Percentiles rank a stretch among this genome's conserved stretches.
Conservation (phyloP, 2,888 invertebrate genomes). For the Hirtodrosophila cameraria region DNA sequence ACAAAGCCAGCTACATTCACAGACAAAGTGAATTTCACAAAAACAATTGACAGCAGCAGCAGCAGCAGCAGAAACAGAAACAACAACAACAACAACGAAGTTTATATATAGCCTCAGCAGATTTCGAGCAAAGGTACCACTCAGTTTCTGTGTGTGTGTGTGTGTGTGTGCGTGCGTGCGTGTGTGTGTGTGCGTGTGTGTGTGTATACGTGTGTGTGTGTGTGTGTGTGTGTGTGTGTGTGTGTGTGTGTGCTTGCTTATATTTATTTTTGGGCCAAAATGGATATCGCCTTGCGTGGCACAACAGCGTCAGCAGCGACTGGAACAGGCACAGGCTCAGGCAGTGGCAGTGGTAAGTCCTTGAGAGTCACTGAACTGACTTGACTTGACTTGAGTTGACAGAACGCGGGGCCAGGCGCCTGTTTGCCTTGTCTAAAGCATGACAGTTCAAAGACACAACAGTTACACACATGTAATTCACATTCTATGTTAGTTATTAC, state of each 20-base stretch:
- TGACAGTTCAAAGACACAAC: constrained; percentile 50
- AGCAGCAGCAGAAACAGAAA: constrained; percentile 11
- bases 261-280: constrained; percentile 69
- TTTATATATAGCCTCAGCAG: constrained; percentile 53
- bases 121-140: constrained; percentile 22
- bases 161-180: constrained; percentile 15
- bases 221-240: constrained; percentile 14
- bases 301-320: constrained; percentile 50
- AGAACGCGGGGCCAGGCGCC: constrained; percentile 4
- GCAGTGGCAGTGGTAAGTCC: constrained; percentile 67
- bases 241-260: constrained; percentile 49
- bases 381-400: constrained; percentile 36
- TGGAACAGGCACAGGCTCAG: constrained; percentile 44
- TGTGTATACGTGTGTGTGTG: constrained; percentile 20
- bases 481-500: constrained; percentile 36
- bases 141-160: constrained; percentile 25
- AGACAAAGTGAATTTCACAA: constrained; percentile 35
- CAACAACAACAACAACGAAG: constrained; percentile 40
- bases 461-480: constrained; percentile 26
- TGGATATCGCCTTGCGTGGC: constrained; percentile 75
- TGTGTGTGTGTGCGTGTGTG: constrained; percentile 25
- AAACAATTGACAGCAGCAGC: constrained; percentile 20
- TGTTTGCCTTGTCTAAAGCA: constrained; percentile 32
- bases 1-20: constrained; percentile 14
- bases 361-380: constrained; percentile 62